A percentile compares a stretch with the other conserved stretches of the same genome.
phyloP scores from a whole-genome alignment of 2,888 invertebrate species.

The Odontothrips loti region DNA sequence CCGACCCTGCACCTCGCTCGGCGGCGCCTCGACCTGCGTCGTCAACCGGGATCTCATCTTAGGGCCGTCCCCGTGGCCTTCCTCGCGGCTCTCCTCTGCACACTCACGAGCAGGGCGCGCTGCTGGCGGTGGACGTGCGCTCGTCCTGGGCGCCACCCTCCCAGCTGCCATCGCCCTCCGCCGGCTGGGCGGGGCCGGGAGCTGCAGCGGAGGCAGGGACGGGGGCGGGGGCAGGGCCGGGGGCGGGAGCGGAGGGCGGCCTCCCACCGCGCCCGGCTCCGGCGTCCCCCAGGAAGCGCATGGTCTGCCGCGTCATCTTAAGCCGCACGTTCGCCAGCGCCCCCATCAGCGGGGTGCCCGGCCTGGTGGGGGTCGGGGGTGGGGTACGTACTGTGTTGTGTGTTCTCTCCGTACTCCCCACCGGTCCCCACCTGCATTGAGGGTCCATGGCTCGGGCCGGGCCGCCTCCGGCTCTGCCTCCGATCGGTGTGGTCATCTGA shows the following conservation, averaged over 20 bases:
- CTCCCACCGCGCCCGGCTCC: neutral
- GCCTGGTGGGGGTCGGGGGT: neutral
- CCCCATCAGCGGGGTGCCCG: neutral
- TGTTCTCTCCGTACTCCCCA: too few relatives aligned
- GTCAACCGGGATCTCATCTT: neutral
- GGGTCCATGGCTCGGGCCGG: too few relatives aligned
- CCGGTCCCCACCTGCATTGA: too few relatives aligned
- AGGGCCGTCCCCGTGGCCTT: neutral
- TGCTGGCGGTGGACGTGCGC: neutral
- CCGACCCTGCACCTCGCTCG: neutral
- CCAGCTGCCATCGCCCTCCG: neutral
- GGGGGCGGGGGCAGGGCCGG: neutral
- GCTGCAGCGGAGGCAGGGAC: neutral
- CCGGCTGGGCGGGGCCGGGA: neutral
- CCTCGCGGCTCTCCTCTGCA: neutral
- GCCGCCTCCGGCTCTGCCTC: too few relatives aligned
- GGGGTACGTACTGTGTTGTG: too few relatives aligned
- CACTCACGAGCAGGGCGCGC: neutral
- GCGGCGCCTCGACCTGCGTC: neutral
- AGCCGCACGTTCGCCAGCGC: neutral
- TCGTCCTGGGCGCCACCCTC: too few relatives aligned
- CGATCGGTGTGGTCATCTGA: too few relatives aligned
- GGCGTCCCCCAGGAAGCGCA: conserved; percentile 10
- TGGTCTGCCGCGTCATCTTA: conserved; percentile 15
- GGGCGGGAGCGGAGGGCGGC: neutral